Evolutionary conservation across 2,888 invertebrate species (phyloP).

Genomic region (Nysson spinosus): DNA sequence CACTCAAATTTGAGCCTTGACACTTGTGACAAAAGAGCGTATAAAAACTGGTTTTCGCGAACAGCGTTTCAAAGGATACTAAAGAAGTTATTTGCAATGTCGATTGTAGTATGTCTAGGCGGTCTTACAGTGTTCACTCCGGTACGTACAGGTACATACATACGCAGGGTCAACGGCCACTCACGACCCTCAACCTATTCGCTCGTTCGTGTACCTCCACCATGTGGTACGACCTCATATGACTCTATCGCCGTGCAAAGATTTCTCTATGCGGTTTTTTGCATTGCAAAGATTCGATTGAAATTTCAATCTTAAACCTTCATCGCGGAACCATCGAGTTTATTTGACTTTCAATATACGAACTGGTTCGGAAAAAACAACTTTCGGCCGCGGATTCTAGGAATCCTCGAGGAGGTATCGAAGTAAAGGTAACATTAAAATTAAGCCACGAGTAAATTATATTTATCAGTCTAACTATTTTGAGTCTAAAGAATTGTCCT

Average conservation of each 20-base stretch:
- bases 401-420: too few species aligned
- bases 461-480: too few species aligned
- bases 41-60: conserved; percentile 58
- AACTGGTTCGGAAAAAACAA: too few species aligned
- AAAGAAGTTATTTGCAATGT: conserved; percentile 57
- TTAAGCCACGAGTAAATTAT: too few species aligned
- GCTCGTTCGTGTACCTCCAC: conserved; percentile 57
- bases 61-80: conserved; percentile 46
- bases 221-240: conserved; percentile 56
- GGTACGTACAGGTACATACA: conserved; percentile 48
- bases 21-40: too few species aligned
- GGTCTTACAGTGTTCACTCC: conserved; percentile 27
- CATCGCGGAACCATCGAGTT: too few species aligned
- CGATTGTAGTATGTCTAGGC: conserved; percentile 56
- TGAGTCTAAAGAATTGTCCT: too few species aligned
- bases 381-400: too few species aligned
- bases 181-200: conserved; percentile 75
- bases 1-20: too few species aligned
- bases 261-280: conserved; percentile 32
- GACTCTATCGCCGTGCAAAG: conserved; percentile 26
- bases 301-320: conserved; percentile 3
- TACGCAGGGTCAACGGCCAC: conserved; percentile 74
- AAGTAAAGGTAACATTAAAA: too few species aligned
- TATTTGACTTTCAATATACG: too few species aligned
- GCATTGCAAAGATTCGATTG: background rate